These are phyloP conservation scores for Drosophila pseudoananassae DNA, from an alignment of 1,140 invertebrate genomes.

Conservation along the genomic window DNA sequence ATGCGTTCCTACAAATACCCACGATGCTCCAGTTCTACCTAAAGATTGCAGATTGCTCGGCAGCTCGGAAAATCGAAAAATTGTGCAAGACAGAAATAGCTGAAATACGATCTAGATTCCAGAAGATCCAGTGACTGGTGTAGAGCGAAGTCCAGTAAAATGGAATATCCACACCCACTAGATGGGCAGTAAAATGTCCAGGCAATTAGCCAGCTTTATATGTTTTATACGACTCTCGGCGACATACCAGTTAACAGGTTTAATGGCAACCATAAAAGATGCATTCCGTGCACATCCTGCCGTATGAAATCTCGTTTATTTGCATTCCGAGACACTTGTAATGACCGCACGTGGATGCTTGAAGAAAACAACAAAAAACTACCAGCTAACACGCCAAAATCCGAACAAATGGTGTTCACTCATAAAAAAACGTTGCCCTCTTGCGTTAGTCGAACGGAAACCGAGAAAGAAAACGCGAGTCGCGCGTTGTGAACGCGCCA, in stretches of 20 bases:
- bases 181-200: constrained; percentile 18
- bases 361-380: constrained; percentile 26
- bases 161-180: not conserved
- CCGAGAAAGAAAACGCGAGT: constrained; percentile 43
- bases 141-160: constrained; percentile 16
- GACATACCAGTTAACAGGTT: constrained; percentile 42
- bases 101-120: constrained; percentile 55
- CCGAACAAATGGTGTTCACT: constrained; percentile 24
- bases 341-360: constrained; percentile 58
- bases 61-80: constrained; percentile 73
- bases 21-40: not conserved
- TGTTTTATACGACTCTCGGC: constrained; percentile 13
- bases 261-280: constrained; percentile 42
- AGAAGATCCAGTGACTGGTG: not conserved
- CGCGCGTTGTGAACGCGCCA: constrained; percentile 69
- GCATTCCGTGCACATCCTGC: constrained; percentile 28
- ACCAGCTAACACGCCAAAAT: constrained; percentile 30
- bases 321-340: constrained; percentile 56
- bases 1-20: constrained; percentile 23
- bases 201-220: constrained; percentile 27
- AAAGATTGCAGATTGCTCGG: constrained; percentile 37
- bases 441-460: constrained; percentile 27
- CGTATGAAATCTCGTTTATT: constrained; percentile 49
- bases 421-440: constrained; percentile 41
- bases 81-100: constrained; percentile 68